These are phyloP conservation scores for Euphysa ruthae DNA, from an alignment of 30 jellyfish, hydroid and myxozoan species.

Conservation along the genomic window DNA sequence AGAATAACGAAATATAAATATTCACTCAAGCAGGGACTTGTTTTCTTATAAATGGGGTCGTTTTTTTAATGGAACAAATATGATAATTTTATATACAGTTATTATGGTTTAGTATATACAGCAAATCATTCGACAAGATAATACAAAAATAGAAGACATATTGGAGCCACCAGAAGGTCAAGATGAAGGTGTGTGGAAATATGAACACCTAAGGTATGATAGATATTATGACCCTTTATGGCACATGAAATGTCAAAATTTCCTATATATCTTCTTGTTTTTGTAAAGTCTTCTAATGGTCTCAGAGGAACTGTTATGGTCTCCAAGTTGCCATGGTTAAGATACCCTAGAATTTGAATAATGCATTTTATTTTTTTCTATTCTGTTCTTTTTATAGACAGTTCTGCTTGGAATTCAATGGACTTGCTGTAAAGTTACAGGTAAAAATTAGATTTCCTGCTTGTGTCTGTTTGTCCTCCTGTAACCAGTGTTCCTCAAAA, in stretches of 20 bases:
- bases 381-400: slow-evolving; percentile 44
- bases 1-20: too few species aligned
- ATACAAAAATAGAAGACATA: slow-evolving; percentile 72
- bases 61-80: too few species aligned
- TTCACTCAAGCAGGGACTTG: too few species aligned
- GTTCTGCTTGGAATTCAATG: slow-evolving; percentile 98
- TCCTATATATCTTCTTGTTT: too few species aligned
- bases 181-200: slow-evolving; percentile 99
- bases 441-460: slow-evolving; percentile 17
- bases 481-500: too few species aligned
- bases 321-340: too few species aligned
- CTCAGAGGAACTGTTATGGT: too few species aligned
- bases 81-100: neutral
- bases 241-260: too few species aligned
- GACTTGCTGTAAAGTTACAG: slow-evolving; percentile 97
- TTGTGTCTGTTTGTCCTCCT: neutral
- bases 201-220: slow-evolving; percentile 89
- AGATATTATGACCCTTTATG: too few species aligned
- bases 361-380: neutral
- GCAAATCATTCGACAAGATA: slow-evolving; percentile 79
- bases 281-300: too few species aligned
- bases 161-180: slow-evolving; percentile 98
- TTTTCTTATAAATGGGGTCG: too few species aligned
- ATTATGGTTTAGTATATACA: slow-evolving; percentile 55
- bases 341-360: too few species aligned